Conservation (phyloP, 2,113 vertebrate genomes). For the Cheilinus undulatus region DNA sequence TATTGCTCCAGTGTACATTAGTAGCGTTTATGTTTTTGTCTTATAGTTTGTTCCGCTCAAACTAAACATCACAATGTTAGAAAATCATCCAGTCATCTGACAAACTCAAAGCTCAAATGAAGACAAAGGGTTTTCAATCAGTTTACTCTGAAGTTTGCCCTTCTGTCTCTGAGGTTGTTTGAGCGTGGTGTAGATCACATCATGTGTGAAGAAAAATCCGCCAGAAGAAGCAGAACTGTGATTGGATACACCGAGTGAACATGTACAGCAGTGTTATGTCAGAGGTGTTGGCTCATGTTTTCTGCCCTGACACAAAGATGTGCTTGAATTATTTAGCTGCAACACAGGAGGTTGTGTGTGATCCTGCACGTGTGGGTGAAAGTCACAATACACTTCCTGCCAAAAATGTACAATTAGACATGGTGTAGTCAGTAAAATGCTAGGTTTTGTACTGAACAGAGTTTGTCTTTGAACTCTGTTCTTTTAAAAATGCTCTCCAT, state of each 20-base stretch:
- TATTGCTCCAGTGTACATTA: not conserved
- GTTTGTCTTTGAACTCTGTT: too few species aligned
- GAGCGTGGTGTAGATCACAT: not conserved
- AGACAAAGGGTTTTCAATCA: not conserved
- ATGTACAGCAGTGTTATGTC: constrained; percentile 35
- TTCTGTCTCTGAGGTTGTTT: constrained; percentile 4
- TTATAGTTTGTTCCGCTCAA: not conserved
- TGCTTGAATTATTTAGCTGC: constrained; percentile 65
- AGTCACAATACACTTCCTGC: too few species aligned
- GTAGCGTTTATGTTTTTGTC: not conserved
- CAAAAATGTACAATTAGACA: too few species aligned
- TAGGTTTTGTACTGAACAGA: too few species aligned
- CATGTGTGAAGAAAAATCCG: not conserved
- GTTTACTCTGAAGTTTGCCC: too few species aligned
- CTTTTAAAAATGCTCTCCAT: too few species aligned
- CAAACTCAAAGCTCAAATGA: constrained; percentile 1
- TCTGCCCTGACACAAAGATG: constrained; percentile 50
- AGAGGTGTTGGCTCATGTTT: constrained; percentile 14
- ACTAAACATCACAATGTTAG: not conserved
- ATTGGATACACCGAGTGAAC: constrained; percentile 27
- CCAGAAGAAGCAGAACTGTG: constrained; percentile 1
- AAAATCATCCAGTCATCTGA: constrained; percentile 9
- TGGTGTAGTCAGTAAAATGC: too few species aligned
- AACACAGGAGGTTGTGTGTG: too few species aligned
- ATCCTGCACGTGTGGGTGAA: too few species aligned